Base-by-base conservation (phyloP, 2,113 vertebrate genomes). In the Salvator merianae region DNA sequence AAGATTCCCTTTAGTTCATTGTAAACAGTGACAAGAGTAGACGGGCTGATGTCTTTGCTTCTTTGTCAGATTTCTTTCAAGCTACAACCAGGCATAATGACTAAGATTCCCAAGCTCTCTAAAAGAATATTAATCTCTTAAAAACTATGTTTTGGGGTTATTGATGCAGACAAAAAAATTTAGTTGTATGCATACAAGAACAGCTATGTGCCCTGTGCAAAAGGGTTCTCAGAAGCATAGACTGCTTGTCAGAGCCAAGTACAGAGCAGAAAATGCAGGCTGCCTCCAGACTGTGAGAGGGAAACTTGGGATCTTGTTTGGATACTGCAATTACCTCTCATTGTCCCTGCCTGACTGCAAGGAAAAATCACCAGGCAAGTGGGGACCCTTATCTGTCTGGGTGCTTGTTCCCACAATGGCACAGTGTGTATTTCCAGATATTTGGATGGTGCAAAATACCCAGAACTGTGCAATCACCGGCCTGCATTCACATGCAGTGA, bases 1-100 rank as follows among this genome's bases (percentile, higher is more conserved):
- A 47, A 73, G 73, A 30, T 75, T 74, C 28, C 26, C 86, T 10
- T 50, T 20, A 78, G 32, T 24, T 86, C 86, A 83, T 40, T 76
- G 50, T 81, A 68, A 88, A 80, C 63, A 79, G 84, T 47, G 26
- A 47, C 68, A 87, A 13, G 84, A 83, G 50, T n/a, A 73, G 0
- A 0, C 36, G 47, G 26, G 78, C 36, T 72, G 40, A 7, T 1
- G 12, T 0, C 32, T 24, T 84, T 77, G 70, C 50, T 53, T 47
- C 82, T 77, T 70, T 20, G 26, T n/a, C 68, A 7, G 12, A 55
- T 85, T 85, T 66, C 5, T 50, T 55, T 69, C 80, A 87, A 13
- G 30, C 47, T 70, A 43, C 26, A 81, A 79, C 30, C 13, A 4
- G 70, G 78, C 43, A 76, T 5, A 4, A 82, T n/a, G 79, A 79